Conservation (phyloP, 2,888 invertebrate genomes). For the Drosophila mettleri region DNA sequence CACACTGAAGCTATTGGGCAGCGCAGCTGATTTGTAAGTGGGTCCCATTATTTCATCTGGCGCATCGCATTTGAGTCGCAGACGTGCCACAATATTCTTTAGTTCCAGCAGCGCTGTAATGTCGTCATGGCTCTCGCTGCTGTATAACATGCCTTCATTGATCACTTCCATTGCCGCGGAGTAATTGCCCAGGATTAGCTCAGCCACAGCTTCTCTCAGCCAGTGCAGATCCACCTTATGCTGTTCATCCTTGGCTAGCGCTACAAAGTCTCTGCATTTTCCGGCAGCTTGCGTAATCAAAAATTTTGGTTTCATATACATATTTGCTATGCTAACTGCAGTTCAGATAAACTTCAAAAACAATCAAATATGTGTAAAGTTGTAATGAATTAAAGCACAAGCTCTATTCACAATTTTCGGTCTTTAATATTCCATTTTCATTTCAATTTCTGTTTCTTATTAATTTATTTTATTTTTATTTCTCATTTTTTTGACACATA, state of each 20-base stretch:
- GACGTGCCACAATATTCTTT: slow-evolving; percentile 59
- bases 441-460: background rate
- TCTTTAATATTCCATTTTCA: background rate
- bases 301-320: slow-evolving; percentile 62
- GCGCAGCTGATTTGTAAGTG: slow-evolving; percentile 49
- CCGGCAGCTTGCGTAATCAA: slow-evolving; percentile 70
- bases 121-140: slow-evolving; percentile 17
- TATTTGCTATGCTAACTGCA: slow-evolving; percentile 9
- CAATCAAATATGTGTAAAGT: slow-evolving; percentile 30
- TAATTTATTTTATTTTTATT: no score
- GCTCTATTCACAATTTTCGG: background rate
- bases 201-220: slow-evolving; percentile 40
- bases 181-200: slow-evolving; percentile 59
- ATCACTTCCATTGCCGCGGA: slow-evolving; percentile 49
- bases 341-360: slow-evolving; percentile 21
- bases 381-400: slow-evolving; percentile 1
- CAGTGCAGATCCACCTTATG: background rate
- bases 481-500: slow-evolving; percentile 6
- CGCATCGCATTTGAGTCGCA: slow-evolving; percentile 46
- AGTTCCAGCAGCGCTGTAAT: slow-evolving; percentile 54
- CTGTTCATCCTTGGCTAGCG: background rate
- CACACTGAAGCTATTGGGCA: slow-evolving; percentile 87
- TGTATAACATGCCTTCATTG: slow-evolving; percentile 33
- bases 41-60: slow-evolving; percentile 47
- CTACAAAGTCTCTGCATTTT: slow-evolving; percentile 18